A percentile compares a stretch with the other conserved stretches of the same genome.
Evolutionary conservation across 2,888 invertebrate genomes (phyloP).

Genomic region (Drosophila recens): DNA sequence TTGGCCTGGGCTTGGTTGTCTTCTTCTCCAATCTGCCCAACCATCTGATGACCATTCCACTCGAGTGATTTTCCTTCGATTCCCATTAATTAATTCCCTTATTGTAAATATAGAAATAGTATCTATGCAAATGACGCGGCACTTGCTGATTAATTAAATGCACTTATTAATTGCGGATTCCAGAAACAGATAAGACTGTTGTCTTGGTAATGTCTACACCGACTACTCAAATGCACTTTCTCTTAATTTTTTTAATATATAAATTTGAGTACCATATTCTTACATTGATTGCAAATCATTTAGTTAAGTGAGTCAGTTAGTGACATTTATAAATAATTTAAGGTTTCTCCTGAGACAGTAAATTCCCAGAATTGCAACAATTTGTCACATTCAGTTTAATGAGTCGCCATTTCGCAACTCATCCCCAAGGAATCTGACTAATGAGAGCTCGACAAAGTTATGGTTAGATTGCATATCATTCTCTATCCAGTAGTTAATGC

Average conservation of each 20-base stretch:
- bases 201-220: neutral
- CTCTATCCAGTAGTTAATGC: neutral
- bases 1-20: conserved; percentile 39
- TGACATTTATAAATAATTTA: conserved; percentile 15
- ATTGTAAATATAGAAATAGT: conserved; percentile 1
- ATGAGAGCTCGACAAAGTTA: neutral
- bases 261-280: neutral
- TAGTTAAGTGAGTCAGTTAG: conserved; percentile 1
- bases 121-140: neutral
- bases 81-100: conserved; percentile 15
- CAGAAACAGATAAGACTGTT: neutral
- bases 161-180: conserved; percentile 25
- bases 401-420: neutral
- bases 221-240: neutral
- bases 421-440: neutral
- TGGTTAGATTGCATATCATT: conserved; percentile 8
- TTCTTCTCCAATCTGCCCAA: conserved; percentile 51
- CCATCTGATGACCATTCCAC: conserved; percentile 54
- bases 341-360: neutral
- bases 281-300: conserved; percentile 20
- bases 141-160: conserved; percentile 46
- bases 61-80: conserved; percentile 36
- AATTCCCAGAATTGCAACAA: conserved; percentile 9
- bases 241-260: neutral
- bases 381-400: conserved; percentile 4